These are phyloP conservation scores for Diplazon laetatorius DNA, from an alignment of 2,888 invertebrate genomes.

Conservation along the genomic window DNA sequence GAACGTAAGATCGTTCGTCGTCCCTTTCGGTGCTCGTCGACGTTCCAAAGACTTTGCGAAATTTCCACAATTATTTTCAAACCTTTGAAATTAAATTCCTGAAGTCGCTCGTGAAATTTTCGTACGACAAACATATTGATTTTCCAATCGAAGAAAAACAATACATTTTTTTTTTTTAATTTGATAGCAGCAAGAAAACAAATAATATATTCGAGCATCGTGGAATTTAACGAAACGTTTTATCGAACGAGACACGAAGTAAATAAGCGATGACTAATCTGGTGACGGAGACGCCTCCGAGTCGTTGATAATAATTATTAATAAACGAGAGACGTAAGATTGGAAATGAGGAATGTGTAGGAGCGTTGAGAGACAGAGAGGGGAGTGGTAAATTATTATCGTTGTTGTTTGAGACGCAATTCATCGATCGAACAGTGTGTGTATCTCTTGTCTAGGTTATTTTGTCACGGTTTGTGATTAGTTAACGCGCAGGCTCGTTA, in stretches of 20 bases:
- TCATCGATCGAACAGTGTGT: conserved; percentile 37
- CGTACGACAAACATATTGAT: no score
- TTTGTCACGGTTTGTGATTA: conserved; percentile 51
- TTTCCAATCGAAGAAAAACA: no score
- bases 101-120: no score
- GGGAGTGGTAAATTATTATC: no score
- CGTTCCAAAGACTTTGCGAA: no score
- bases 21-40: no score
- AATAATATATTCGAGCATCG: no score
- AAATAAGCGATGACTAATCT: conserved; percentile 31
- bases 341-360: conserved; percentile 3
- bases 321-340: conserved; percentile 6
- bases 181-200: no score
- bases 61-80: no score
- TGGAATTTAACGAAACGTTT: not conserved
- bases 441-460: conserved; percentile 2
- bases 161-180: no score
- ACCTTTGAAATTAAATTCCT: no score
- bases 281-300: not conserved
- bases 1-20: not conserved
- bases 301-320: conserved; percentile 38
- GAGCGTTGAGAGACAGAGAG: no score
- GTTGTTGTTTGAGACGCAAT: not conserved
- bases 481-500: conserved; percentile 24
- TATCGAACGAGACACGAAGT: not conserved